Base-by-base conservation (phyloP, 2,797 vertebrate species). In the Arctocebus calabarensis region DNA sequence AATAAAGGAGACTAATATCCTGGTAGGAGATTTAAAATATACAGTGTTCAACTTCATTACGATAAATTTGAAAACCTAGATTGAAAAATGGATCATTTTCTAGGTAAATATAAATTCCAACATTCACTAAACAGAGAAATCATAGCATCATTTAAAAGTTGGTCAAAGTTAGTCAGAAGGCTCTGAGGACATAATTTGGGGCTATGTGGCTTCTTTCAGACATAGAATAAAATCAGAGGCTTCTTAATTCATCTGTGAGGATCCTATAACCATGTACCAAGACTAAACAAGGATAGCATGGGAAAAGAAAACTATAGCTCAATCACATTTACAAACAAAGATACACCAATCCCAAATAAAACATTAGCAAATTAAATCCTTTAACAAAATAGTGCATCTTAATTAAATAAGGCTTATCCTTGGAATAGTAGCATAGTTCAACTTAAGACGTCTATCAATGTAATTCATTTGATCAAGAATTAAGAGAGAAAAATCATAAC, bases 391-490 rank as follows among this genome's bases (percentile, higher is more conserved):
- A 94, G 77, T 68, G 90, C 0, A 78, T 83, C 83, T 88, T 91
- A 92, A 90, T 34, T 57, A 92, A 88, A 32, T 83, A 75, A 13
- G 5, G 45, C 23, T 92, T 88, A 92, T 95, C 43, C 59, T 88
- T 92, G 82, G 48, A 94, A 97, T 68, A 32, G 40, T 45, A 87
- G 22, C 40, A 27, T 70, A 82, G 82, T 92, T 90, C 61, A 96
- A 55, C 37, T 55, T 57, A 83, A 43, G 29, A 95, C 95, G 79
- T 77, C 43, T 89, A 68, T 57, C 59, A 90, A 0, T 20, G 4
- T 81, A 81, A 91, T 88, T 86, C 37, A 87, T 90, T 95, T 96
- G 70, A 92, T 94, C 74, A 91, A 90, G 10, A 96, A 90, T 90
- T 92, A 83, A 57, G 81, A 95, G 19, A 27, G 48, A 19, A 78